Conservation (phyloP, 2,797 vertebrate species). For the Ptychadena robeensis region DNA sequence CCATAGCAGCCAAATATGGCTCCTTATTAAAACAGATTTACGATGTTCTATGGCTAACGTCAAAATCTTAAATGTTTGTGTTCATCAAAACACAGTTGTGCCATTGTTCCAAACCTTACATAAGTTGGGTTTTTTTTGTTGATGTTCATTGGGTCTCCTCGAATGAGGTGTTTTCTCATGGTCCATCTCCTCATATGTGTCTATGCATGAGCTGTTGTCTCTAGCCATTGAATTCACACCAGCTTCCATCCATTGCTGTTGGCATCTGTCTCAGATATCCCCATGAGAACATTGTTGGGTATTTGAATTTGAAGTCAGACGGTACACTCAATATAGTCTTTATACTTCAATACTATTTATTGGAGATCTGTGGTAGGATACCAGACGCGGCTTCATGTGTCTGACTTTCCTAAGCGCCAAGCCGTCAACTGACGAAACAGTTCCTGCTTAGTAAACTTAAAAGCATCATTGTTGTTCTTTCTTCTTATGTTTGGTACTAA, state of each 20-base stretch:
- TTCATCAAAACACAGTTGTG: not conserved
- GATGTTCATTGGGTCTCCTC: conserved; percentile 14
- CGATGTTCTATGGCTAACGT: conserved; percentile 7
- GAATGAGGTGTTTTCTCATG: conserved; percentile 1
- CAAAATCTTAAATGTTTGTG: conserved; percentile 15
- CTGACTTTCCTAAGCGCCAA: not conserved
- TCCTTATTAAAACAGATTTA: conserved; percentile 33
- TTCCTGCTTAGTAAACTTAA: too few species aligned
- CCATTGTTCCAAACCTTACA: not conserved
- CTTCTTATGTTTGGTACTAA: too few species aligned
- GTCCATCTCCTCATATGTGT: not conserved
- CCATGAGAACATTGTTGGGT: not conserved
- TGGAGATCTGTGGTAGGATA: not conserved
- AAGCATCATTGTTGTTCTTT: too few species aligned
- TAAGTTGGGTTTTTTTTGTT: conserved; percentile 18
- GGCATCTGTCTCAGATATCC: not conserved
- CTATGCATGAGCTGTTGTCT: conserved; percentile 4
- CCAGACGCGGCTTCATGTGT: not conserved
- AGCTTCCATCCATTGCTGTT: not conserved
- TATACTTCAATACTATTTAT: not conserved
- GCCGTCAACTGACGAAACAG: too few species aligned
- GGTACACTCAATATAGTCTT: not conserved
- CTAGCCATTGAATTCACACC: not conserved
- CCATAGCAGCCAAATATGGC: conserved; percentile 34
- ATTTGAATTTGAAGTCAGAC: not conserved